A percentile compares a stretch with the other conserved stretches of the same genome.
Evolutionary conservation across 2,797 vertebrate genomes (phyloP).

Genomic region (Urocyon cinereoargenteus): DNA sequence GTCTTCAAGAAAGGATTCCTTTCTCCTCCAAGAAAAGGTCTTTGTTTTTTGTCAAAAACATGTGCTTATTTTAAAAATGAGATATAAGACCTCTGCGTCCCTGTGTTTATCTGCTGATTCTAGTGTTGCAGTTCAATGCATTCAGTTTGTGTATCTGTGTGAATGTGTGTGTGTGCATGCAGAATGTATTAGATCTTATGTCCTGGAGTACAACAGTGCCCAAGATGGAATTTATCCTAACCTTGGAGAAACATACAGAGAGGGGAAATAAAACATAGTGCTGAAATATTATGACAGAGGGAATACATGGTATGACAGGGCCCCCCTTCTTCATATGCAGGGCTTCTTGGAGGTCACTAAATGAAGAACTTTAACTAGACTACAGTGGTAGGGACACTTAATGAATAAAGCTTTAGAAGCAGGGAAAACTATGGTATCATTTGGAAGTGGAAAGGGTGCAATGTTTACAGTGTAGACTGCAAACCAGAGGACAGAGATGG

Average conservation of each 20-base stretch:
- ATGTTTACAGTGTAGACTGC: neutral
- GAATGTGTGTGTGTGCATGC: neutral
- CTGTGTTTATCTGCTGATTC: neutral
- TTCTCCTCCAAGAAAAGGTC: neutral
- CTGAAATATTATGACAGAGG: neutral
- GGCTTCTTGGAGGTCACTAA: neutral
- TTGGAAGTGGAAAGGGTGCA: neutral
- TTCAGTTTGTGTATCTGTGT: neutral
- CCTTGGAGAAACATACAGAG: neutral
- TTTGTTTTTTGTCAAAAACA: neutral
- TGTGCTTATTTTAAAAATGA: conserved; percentile 34
- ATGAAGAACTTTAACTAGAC: neutral
- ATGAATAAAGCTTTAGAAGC: neutral
- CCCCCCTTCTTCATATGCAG: neutral
- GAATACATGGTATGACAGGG: neutral
- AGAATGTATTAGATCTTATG: neutral
- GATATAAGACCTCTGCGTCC: neutral
- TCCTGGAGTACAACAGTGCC: neutral
- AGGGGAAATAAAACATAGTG: neutral
- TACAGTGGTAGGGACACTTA: neutral
- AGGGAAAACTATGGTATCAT: neutral
- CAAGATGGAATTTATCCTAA: neutral
- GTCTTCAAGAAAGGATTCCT: neutral
- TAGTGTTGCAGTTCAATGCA: neutral
- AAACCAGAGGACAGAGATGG: neutral